Percentiles rank a stretch among this genome's conserved stretches.
phyloP scores from a whole-genome alignment of 2,888 invertebrate species.

The Oeneis ivallda region DNA sequence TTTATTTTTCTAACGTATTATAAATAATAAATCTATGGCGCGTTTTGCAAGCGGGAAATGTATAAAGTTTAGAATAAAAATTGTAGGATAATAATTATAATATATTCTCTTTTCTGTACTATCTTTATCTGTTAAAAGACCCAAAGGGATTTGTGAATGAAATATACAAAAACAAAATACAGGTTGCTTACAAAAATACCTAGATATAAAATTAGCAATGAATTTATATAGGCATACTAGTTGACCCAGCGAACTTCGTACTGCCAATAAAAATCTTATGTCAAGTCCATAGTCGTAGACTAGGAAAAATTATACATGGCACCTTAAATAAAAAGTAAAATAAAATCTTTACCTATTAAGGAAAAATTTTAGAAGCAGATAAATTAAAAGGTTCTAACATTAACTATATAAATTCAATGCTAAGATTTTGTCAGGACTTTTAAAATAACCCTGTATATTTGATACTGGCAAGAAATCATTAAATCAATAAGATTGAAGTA shows the following conservation, averaged over 20 bases:
- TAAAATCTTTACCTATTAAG: too few relatives aligned
- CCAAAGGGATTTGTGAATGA: not conserved
- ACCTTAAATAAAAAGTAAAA: too few relatives aligned
- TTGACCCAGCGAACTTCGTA: too few relatives aligned
- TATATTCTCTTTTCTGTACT: not conserved
- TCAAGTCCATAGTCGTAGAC: too few relatives aligned
- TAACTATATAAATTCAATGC: conserved; percentile 1
- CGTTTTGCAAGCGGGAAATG: conserved; percentile 1
- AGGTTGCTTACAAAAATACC: not conserved
- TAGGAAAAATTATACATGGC: too few relatives aligned
- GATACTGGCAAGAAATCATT: conserved; percentile 20
- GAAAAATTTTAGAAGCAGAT: too few relatives aligned
- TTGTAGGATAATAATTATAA: conserved; percentile 5
- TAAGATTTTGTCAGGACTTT: conserved; percentile 2
- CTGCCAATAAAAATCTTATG: too few relatives aligned
- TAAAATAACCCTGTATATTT: conserved; percentile 26
- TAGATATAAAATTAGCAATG: not conserved
- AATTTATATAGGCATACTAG: conserved; percentile 6
- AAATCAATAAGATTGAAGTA: conserved; percentile 46
- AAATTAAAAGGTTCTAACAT: too few relatives aligned
- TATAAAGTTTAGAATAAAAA: conserved; percentile 16
- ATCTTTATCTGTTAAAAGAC: conserved; percentile 12
- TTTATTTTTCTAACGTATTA: conserved; percentile 1
- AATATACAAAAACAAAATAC: not conserved
- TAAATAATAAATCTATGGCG: conserved; percentile 2